Conservation (phyloP, 2,113 vertebrate genomes). For the Steatornis caripensis region DNA sequence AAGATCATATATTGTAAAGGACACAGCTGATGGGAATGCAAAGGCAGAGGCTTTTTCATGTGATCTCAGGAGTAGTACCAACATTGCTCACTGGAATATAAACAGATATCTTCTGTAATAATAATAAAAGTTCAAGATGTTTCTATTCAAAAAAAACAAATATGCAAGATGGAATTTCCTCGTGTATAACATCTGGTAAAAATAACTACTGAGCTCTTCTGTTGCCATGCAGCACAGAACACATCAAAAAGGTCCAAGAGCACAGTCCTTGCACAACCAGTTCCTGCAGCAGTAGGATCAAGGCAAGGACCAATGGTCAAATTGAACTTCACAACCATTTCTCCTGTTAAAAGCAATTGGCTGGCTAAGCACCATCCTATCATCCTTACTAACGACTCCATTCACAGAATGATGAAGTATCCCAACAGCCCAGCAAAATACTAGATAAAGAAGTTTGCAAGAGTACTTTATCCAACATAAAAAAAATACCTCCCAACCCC, state of each 20-base stretch:
- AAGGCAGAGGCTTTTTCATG: background rate
- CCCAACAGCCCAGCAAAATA: background rate
- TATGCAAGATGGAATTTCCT: conserved; percentile 29
- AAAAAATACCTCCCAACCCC: background rate
- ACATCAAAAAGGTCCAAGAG: background rate
- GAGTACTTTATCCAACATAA: background rate
- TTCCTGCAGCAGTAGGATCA: background rate
- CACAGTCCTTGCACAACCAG: background rate
- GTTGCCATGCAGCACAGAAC: background rate
- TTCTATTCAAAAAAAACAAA: conserved; percentile 2
- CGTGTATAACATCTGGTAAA: conserved; percentile 16
- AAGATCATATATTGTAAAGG: background rate
- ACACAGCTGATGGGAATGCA: background rate
- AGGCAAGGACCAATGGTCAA: background rate
- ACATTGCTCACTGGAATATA: background rate
- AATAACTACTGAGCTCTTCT: background rate
- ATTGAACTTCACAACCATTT: background rate
- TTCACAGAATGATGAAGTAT: background rate
- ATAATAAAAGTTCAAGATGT: conserved; percentile 16
- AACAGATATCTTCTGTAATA: conserved; percentile 15
- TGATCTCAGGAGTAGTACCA: background rate
- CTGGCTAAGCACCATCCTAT: background rate
- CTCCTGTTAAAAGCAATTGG: background rate
- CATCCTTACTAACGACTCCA: background rate
- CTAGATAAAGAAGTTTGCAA: background rate